Base-by-base conservation (phyloP, 2,113 vertebrate genomes). In the Tautogolabrus adspersus region DNA sequence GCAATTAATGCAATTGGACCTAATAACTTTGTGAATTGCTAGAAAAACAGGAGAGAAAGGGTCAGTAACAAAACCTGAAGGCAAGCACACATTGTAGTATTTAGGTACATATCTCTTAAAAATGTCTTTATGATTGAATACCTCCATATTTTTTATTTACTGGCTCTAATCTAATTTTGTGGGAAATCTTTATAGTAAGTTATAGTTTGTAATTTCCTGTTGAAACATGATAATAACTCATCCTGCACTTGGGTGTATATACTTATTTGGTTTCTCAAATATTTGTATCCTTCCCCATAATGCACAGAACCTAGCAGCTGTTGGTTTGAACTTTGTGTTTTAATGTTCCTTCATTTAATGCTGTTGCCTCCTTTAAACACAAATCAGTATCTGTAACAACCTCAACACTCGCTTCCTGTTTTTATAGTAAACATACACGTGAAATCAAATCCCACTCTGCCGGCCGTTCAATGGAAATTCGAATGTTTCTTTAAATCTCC, bases 11-110 rank as follows among this genome's bases (percentile, higher is more conserved):
- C 90, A 91, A 92, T 89, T 92, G 83, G 70, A 84, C 68, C 82
- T 91, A 91, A 92, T 90, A 86, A 88, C 79, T 83, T 90, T 81
- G 87, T 80, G 89, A 91, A 88, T 92, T 90, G 75, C 84, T 76
- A 84, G 69, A 87, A 75, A 90, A 91, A 84, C 75, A 74, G 66
- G 26, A 66, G 76, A n/a, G 77, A 34, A 72, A 49, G 60, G 57
- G 62, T 82, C 38, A 72, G 72, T 19, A 64, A 63, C 46, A 11
- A 64, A 86, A 88, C 59, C 65, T 64, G 40, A 63, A 75, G 58
- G 52, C 67, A 65, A 72, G 73, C 82, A 88, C 87, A 92, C 82
- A 81, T 75, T 88, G 85, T 65, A 90, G 78, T 66, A 70, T 77
- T 92, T 91, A 86, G 11, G 30, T 60, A 61, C 34, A 80, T 34